A percentile compares a stretch with the other conserved stretches of the same genome.
phyloP scores from a whole-genome alignment of 37 sponge, comb jelly and placozoan species.

The Geodia barretti region DNA sequence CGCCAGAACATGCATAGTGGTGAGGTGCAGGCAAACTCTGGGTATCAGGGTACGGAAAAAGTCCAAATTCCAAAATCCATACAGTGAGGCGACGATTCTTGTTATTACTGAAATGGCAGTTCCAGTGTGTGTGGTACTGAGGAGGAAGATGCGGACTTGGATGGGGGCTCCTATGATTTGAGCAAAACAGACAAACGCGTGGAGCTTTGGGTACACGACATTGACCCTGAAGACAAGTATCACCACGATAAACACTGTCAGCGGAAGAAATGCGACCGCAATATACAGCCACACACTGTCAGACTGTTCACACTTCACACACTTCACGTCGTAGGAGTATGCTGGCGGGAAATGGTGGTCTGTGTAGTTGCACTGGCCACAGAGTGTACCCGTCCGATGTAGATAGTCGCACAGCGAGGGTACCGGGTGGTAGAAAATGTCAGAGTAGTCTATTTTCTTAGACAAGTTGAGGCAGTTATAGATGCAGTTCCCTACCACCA shows the following conservation, averaged over 20 bases:
- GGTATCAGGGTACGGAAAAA: conserved; percentile 19
- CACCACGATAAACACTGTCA: not conserved
- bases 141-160: not conserved
- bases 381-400: not conserved
- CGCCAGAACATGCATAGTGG: not conserved
- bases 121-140: not conserved
- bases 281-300: not conserved
- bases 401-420: not conserved
- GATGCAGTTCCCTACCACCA: not conserved
- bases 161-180: not conserved
- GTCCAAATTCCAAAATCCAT: conserved; percentile 33
- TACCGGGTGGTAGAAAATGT: not conserved
- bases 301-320: not conserved
- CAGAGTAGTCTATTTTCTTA: not conserved
- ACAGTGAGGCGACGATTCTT: not conserved
- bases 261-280: not conserved
- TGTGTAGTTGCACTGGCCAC: not conserved
- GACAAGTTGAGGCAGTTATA: not conserved
- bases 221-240: not conserved
- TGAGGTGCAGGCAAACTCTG: not conserved
- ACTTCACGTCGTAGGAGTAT: not conserved
- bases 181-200: not conserved
- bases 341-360: not conserved
- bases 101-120: not conserved
- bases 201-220: not conserved